Base-by-base conservation (phyloP, 2,113 vertebrate genomes). In the Poecilia latipinna region DNA sequence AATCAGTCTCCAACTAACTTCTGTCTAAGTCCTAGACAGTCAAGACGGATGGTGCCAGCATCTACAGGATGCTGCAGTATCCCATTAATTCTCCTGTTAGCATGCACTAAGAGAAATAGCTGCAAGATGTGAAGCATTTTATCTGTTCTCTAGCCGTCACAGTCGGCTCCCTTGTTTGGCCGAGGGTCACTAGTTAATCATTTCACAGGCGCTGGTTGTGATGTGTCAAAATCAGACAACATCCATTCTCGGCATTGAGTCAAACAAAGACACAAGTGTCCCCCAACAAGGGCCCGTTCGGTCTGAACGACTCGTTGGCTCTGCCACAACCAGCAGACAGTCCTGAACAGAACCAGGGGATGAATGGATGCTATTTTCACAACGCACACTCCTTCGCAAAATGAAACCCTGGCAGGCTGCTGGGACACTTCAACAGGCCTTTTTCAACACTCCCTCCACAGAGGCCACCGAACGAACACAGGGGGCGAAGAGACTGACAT, bases 1-100 rank as follows among this genome's bases (percentile, higher is more conserved):
- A 89, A 95, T 95, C 95, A 95, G 84, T 85, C 86, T 86, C 90
- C 85, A 87, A 90, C 93, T 87, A 92, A 93, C 92, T 93, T 91
- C 90, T 93, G 93, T 94, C 92, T 80, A 75, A 83, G 78, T 92
- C 86, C 71, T 79, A 93, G 93, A 94, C 93, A 89, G 91, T 72
- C 44, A 57, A 92, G 93, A 94, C 88, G 89, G 91, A 95, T 94
- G 91, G 81, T 44, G 75, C 79, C 85, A 57, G 80, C 65, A 32
- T 78, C 82, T 91, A 80, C 79, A 90, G 84, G 80, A 90, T 80
- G 88, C 84, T 83, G 83, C 83, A 82, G 84, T 84, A 79, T 78
- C 79, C 76, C 78, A 85, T 92, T 88, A 88, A 90, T 88, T 78
- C 71, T 74, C 88, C 79, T 78, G 88, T 90, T 94, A 90, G 91